These are phyloP conservation scores for Polydrusus cervinus DNA, from an alignment of 2,888 invertebrate species.

Conservation along the genomic window DNA sequence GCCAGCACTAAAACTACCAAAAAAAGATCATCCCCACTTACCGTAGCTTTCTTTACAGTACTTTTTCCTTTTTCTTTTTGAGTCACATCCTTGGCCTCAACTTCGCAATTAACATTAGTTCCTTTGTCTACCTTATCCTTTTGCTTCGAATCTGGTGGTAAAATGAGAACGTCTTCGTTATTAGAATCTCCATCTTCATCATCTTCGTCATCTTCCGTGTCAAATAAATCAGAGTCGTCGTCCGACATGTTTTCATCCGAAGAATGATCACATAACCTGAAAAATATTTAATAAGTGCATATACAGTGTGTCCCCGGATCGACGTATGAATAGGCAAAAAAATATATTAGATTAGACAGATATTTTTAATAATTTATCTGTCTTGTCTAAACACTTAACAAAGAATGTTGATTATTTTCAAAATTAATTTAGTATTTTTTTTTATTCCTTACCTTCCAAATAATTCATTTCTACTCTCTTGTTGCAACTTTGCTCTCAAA, in stretches of 20 bases:
- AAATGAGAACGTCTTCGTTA: background rate
- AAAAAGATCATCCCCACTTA: too few species aligned
- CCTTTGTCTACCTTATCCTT: background rate
- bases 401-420: too few species aligned
- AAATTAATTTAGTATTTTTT: too few species aligned
- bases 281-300: background rate
- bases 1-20: too few species aligned
- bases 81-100: background rate
- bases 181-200: background rate
- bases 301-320: too few species aligned
- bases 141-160: background rate
- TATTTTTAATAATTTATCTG: too few species aligned
- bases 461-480: conserved; percentile 5
- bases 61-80: background rate
- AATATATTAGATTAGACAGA: too few species aligned
- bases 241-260: background rate
- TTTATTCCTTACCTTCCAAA: conserved; percentile 11
- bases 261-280: background rate
- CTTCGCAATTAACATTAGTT: background rate
- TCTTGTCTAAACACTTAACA: too few species aligned
- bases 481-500: conserved; percentile 21
- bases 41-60: background rate
- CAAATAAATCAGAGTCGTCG: conserved; percentile 6
- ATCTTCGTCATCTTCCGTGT: conserved; percentile 2
- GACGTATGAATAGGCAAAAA: too few species aligned